Base-by-base conservation (phyloP, 1,140 invertebrate genomes). In the Campoletis sonorensis region DNA sequence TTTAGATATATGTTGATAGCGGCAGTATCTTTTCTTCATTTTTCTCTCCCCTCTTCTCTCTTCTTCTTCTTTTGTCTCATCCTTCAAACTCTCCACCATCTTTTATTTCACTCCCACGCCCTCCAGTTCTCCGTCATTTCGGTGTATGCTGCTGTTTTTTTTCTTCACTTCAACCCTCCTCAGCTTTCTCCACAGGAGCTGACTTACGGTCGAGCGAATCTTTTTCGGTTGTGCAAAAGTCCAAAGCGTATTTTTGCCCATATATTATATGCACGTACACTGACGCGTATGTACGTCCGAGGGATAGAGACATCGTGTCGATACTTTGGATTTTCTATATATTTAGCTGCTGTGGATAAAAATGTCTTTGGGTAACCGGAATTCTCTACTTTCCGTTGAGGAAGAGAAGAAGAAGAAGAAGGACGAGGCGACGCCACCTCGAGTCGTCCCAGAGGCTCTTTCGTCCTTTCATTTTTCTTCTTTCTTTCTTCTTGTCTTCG, bases 341-440 rank as follows among this genome's bases (percentile, higher is more conserved):
- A 70, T 70, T 70, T 70, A 18, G 30, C 73, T 77, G 21, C 73
- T 61, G 73, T 7, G 76, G 54, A 70, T 70, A 78, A 64, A 78
- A 67, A 78, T 67, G 76, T 78, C 76, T 78, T 78, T 78, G 58
- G 73, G 54, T 78, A 23, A 27, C 21, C 58, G 76, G 76, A 45
- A 78, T 67, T 67, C 58, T 23, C 58, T 67, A 33, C 58, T 78
- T 78, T 64, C 76, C 58, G 58, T 18, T 64, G 26, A 18, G 49
- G 45, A 61, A 45, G 33, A 79, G 72, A 45, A 16, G 45, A 26
- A 27, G 26, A 27, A 58, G 23, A 26, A 64, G 73, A n/a, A 33
- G 49, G 37, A 27, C 30, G 67, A 70, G 16, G 15, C 67, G 67
- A 70, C 67, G 30, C 67, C 67, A 70, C 67, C 67, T 70, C 67